Conservation (phyloP, 2,113 vertebrate species). For the Dromiciops gliroides region DNA sequence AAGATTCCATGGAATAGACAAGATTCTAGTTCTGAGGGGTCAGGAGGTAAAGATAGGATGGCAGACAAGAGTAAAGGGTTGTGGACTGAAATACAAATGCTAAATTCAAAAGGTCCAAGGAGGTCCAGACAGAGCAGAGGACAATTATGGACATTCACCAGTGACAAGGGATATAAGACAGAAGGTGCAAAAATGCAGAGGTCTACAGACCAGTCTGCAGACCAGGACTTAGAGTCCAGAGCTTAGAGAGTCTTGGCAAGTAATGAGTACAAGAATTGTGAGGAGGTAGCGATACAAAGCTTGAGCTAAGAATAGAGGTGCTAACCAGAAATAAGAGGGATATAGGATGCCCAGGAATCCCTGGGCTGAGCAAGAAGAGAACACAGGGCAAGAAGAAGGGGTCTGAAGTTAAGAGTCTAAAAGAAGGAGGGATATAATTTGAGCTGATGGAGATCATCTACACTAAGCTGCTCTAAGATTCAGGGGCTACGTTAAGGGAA, state of each 20-base stretch:
- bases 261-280: neutral
- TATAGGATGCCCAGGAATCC: neutral
- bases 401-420: neutral
- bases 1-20: neutral
- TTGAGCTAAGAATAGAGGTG: neutral
- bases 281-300: neutral
- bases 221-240: neutral
- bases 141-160: neutral
- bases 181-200: neutral
- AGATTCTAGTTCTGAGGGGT: neutral
- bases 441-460: neutral
- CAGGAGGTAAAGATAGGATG: neutral
- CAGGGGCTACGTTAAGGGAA: neutral
- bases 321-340: neutral
- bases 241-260: neutral
- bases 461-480: neutral
- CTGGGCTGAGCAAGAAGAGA: neutral
- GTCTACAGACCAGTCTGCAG: too few species aligned
- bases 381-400: accelerated
- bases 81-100: too few species aligned
- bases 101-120: neutral
- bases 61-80: accelerated
- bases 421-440: neutral
- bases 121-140: neutral
- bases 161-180: neutral